Evolutionary conservation across 2,888 invertebrate genomes (phyloP), one percentile per base, ranked within the genome.

Genomic region (Pterostichus niger): DNA sequence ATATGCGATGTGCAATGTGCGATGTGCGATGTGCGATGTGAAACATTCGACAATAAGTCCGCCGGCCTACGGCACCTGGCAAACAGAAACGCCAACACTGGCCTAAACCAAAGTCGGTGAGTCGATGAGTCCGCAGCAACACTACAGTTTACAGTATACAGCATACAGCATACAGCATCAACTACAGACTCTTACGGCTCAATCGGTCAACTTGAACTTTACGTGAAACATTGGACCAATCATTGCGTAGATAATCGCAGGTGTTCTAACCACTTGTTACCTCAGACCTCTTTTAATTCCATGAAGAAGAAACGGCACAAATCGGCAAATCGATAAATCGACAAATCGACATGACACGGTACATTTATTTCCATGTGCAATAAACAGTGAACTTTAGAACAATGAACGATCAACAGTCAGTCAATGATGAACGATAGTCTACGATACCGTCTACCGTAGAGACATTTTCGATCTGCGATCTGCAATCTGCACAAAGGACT

Each of bases 211-310:
- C 56, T 56, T 49, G 11, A 56, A 56, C 17, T 56, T 49, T 49
- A 40, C 40, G 40, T 40, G 49, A 59, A 17, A 59, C 59, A 59
- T 24, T 80, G 81, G 81, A 81, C 71, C 81, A 81, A 81, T 73
- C 46, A 71, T 75, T 73, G 75, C 75, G 73, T 82, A 82, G 73
- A 82, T 75, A 82, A 81, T 81, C 73, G 73, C 73, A 81, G 56
- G 56, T 73, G 56, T 81, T 73, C 73, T 24, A 73, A 54, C 56
- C 80, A 49, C 40, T 68, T 59, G 64, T 79, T 79, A 79, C 79
- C 79, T 79, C 79, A 61, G 59, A 76, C 33, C 76, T 52, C 46
- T 68, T 68, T 33, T 68, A 24, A 40, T 71, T 44, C 24, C 71
- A 71, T 13, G 59, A 31, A 59, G 15, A 54, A 54, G 13, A 40